Evolutionary conservation across 2,888 invertebrate genomes (phyloP).

Genomic region (Leucophora obtusa): DNA sequence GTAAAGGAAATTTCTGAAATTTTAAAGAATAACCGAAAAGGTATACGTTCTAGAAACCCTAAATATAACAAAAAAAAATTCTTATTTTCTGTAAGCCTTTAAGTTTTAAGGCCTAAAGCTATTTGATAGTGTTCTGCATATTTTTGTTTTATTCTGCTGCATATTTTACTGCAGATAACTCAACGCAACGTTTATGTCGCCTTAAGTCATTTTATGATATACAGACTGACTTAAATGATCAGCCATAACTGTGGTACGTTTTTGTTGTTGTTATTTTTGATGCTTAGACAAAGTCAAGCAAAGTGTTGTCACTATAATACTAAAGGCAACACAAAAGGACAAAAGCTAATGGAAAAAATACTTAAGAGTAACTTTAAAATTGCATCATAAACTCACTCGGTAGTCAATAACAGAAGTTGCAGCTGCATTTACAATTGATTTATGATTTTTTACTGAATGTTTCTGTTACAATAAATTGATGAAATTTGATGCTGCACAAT

Average conservation of each 20-base stretch:
- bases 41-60: no score
- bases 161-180: slow-evolving; percentile 46
- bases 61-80: not conserved
- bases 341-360: slow-evolving; percentile 3
- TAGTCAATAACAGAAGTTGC: slow-evolving; percentile 24
- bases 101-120: slow-evolving; percentile 10
- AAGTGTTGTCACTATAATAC: slow-evolving; percentile 62
- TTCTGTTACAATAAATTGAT: not conserved
- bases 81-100: no score
- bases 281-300: slow-evolving; percentile 45
- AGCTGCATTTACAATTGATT: slow-evolving; percentile 47
- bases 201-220: slow-evolving; percentile 49
- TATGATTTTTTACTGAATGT: slow-evolving; percentile 15
- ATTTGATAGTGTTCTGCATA: not conserved
- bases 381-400: not conserved
- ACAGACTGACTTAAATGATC: slow-evolving; percentile 42
- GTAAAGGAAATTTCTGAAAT: no score
- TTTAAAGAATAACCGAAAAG: no score
- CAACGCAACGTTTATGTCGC: slow-evolving; percentile 56
- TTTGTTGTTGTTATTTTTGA: slow-evolving; percentile 6
- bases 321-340: slow-evolving; percentile 30
- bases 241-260: slow-evolving; percentile 11
- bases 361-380: not conserved
- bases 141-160: not conserved
- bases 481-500: not conserved